These are phyloP conservation scores for Megaceryle torquata DNA, from an alignment of 2,113 vertebrate genomes.

Conservation along the genomic window DNA sequence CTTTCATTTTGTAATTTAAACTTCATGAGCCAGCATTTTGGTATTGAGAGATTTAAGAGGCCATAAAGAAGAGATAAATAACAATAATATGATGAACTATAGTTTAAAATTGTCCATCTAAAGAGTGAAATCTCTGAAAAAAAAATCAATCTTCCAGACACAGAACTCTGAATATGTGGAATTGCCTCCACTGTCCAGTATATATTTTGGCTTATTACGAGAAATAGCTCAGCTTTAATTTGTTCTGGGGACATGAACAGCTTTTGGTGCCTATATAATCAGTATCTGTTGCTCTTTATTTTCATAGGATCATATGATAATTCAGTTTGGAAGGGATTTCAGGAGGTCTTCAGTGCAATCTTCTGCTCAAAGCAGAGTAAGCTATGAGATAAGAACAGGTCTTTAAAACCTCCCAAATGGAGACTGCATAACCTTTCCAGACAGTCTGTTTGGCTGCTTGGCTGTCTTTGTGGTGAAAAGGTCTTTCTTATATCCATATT, in stretches of 20 bases:
- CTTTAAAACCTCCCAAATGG: background rate
- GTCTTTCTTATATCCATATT: background rate
- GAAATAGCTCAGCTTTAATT: background rate
- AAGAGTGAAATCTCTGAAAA: background rate
- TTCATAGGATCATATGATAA: background rate
- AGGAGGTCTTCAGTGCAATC: background rate
- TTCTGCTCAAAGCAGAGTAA: background rate
- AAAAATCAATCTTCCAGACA: background rate
- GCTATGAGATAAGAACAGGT: background rate
- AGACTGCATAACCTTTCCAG: background rate
- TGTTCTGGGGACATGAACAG: background rate
- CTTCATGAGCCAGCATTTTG: background rate
- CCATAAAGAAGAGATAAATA: background rate
- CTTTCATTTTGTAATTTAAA: constrained; percentile 14
- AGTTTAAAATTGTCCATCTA: background rate
- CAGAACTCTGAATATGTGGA: background rate
- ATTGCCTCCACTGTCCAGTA: background rate
- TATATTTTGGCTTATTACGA: background rate
- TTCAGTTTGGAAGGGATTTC: background rate
- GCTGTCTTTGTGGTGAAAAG: background rate
- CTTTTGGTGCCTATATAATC: background rate
- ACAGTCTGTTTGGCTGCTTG: background rate
- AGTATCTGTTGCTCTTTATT: background rate
- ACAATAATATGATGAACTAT: background rate
- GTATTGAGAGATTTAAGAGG: background rate